Base-by-base conservation (phyloP, 1,140 invertebrate species). In the Papilio helenus region DNA sequence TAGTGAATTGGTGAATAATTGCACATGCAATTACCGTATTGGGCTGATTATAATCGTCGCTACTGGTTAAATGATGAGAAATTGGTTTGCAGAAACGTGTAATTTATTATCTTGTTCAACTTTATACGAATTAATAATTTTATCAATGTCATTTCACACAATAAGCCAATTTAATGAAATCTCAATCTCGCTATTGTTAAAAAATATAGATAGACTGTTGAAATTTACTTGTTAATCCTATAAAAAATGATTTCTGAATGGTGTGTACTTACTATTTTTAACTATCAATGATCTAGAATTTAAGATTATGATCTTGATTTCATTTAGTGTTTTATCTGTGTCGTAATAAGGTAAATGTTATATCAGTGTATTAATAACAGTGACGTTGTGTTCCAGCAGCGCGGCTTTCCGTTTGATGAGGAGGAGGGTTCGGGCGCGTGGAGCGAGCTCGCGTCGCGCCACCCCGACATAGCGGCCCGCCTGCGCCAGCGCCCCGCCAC, bases 341-440 rank as follows among this genome's bases (percentile, higher is more conserved):
- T n/a, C n/a, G n/a, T n/a, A 14, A 5, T 68, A 68, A 29, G 26
- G 20, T 12, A n/a, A n/a, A 8, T 4, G 3, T 55, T n/a, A 20
- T 55, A 55, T 55, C 7, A 55, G 61, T 14, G 12, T 65, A 65
- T 20, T 23, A 74, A 74, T 23, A 44, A 16, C 3, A 29, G 1
- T 76, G 4, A 16, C 61, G 79, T 51, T 79, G 83, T 88, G 81
- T 89, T 95, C 94, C 39, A 20, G 34, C 95, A 97, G 96, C 95
- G 93, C 83, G 96, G 96, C 74, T 97, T 96, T 85, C 96, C 96
- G 58, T 97, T 97, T 88, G 96, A 97, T 89, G 96, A 96, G 85
- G 95, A 95, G 74, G 95, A 95, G 81, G 93, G 94, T 23, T 92
- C 94, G 72, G 92, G 92, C 84, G 91, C 93, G 86, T 95, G 94